Base-by-base conservation (phyloP, 1,140 invertebrate species). In the Chrysopa pallens region DNA sequence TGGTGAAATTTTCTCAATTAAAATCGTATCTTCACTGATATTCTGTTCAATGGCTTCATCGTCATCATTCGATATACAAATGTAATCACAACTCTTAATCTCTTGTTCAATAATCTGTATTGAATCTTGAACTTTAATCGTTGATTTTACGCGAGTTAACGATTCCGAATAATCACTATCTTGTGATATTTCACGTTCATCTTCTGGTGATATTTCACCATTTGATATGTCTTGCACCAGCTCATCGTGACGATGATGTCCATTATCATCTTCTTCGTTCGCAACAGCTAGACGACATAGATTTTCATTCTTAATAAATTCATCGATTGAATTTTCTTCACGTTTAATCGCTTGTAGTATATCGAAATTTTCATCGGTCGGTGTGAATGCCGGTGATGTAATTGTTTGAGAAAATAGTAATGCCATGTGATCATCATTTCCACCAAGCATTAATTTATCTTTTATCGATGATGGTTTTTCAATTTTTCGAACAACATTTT, bases 281-380 rank as follows among this genome's bases (percentile, higher is more conserved):
- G 42, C 45, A 11, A 42, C 41, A 39, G 37, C 37, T 13, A 7
- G 51, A 47, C 17, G 48, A 43, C n/a, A 42, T 43, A 23, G 43
- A 42, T 33, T 33, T 12, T 33, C 31, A 12, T 12, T 33, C 6
- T 33, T 9, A 11, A 33, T 12, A 33, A 33, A 33, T 11, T 33
- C 31, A 12, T 33, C 31, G 4, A 12, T 9, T 12, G 31, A 33
- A 23, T 23, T 23, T 12, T 33, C n/a, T 9, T 55, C 49, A 29
- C 52, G 47, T 38, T 50, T 42, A 46, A 61, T 58, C 8, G 52
- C 58, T 46, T 61, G 55, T 28, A 61, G 47, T 43, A 61, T 59
- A 44, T 61, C 59, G n/a, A 60, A 56, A 42, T 58, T 56, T 42
- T 61, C 59, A 36, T 61, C 59, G 12, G 55, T 57, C 9, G 59